Evolutionary conservation across 1,140 invertebrate species (phyloP).

Genomic region (Ceratina australensis): DNA sequence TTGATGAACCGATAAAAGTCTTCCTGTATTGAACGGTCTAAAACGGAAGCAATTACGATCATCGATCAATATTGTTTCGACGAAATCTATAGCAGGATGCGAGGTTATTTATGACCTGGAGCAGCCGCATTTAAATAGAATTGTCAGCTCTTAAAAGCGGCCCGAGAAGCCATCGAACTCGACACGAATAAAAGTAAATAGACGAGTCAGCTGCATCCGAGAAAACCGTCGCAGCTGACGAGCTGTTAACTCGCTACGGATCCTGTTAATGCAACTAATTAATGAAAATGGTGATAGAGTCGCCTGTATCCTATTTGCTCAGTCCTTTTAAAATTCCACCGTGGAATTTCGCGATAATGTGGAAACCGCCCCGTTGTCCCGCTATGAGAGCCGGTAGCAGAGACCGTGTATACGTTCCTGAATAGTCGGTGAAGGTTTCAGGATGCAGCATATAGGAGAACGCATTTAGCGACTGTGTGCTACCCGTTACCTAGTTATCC

Average conservation of each 20-base stretch:
- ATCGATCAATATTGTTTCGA: not conserved
- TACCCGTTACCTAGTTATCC: conserved; percentile 77
- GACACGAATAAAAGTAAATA: not conserved
- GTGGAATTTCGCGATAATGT: conserved; percentile 29
- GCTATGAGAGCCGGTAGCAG: conserved; percentile 50
- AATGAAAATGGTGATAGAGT: conserved; percentile 1
- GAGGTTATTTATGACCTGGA: conserved; percentile 9
- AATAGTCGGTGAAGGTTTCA: conserved; percentile 56
- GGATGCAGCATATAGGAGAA: conserved; percentile 51
- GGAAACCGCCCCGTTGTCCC: conserved; percentile 30
- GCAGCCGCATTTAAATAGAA: conserved; percentile 12
- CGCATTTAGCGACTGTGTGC: conserved; percentile 69
- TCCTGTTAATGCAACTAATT: conserved; percentile 34
- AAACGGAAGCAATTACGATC: not conserved
- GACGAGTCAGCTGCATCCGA: not conserved
- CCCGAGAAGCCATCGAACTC: not conserved
- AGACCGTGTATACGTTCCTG: conserved; percentile 46
- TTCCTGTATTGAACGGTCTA: not conserved
- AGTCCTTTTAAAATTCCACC: not conserved
- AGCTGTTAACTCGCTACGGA: not conserved
- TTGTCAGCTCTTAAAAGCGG: not conserved
- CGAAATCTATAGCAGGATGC: conserved; percentile 11
- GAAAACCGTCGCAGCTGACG: not conserved
- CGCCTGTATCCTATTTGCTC: not conserved
- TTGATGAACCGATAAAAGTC: not conserved